phyloP scores from a whole-genome alignment of 1,140 invertebrate genomes.

The Daktulosphaira vitifoliae region DNA sequence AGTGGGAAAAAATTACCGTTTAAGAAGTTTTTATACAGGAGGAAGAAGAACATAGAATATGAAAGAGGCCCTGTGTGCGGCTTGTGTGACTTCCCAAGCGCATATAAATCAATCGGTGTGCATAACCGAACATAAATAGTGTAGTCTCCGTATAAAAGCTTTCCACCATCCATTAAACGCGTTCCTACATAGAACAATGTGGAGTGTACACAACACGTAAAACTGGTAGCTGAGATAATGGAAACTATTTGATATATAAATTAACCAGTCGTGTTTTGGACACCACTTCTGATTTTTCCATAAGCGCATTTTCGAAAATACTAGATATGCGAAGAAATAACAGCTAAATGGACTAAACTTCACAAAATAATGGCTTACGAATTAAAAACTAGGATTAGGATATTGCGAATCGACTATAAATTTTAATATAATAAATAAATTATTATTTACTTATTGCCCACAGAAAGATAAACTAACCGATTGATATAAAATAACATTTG shows the following conservation, averaged over 20 bases:
- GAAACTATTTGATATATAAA: slow-evolving; percentile 31
- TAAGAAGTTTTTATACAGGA: slow-evolving; percentile 4
- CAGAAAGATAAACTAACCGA: too few relatives aligned
- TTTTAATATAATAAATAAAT: too few relatives aligned
- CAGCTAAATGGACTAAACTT: too few relatives aligned
- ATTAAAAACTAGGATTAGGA: too few relatives aligned
- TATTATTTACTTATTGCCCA: too few relatives aligned
- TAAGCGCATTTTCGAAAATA: too few relatives aligned
- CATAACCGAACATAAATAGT: slow-evolving; percentile 31
- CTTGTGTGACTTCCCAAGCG: slow-evolving; percentile 20
- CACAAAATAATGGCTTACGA: too few relatives aligned
- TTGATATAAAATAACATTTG: too few relatives aligned
- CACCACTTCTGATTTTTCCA: too few relatives aligned
- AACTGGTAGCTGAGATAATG: slow-evolving; percentile 25
- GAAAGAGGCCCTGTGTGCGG: slow-evolving; percentile 19
- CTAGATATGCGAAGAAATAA: too few relatives aligned
- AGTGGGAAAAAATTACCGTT: slow-evolving; percentile 9
- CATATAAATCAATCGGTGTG: slow-evolving; percentile 30
- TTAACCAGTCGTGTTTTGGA: neutral
- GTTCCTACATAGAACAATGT: neutral
- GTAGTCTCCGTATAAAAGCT: slow-evolving; percentile 20
- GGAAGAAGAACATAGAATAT: neutral
- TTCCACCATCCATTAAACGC: slow-evolving; percentile 22
- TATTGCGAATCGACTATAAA: too few relatives aligned
- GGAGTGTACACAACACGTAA: neutral